Evolutionary conservation across 2,888 invertebrate genomes (phyloP).

Genomic region (Neuroscelio doddi): DNA sequence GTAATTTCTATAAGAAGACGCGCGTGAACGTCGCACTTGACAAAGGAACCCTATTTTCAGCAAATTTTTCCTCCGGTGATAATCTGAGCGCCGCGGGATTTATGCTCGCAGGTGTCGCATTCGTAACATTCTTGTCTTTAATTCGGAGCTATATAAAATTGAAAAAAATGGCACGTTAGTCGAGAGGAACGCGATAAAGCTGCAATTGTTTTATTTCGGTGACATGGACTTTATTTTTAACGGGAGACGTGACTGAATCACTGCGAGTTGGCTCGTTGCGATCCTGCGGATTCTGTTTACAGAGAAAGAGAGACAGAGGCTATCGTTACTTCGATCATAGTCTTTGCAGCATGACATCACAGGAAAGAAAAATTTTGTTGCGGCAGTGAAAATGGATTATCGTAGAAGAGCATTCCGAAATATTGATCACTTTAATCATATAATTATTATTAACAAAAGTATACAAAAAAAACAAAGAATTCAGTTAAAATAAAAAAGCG

Average conservation of each 20-base stretch:
- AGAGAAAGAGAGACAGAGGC: neutral
- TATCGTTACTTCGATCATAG: constrained; percentile 13
- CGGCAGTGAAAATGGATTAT: too few species aligned
- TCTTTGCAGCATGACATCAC: constrained; percentile 4
- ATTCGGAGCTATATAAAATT: constrained; percentile 8
- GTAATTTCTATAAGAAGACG: constrained; percentile 39
- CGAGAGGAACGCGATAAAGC: constrained; percentile 24
- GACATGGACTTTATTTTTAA: constrained; percentile 37
- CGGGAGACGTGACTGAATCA: constrained; percentile 17
- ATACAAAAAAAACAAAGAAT: too few species aligned
- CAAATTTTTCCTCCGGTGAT: constrained; percentile 37
- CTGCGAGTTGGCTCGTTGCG: constrained; percentile 9
- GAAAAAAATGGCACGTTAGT: constrained; percentile 25
- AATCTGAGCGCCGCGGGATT: constrained; percentile 35
- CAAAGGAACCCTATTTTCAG: constrained; percentile 50
- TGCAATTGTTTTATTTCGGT: constrained; percentile 37
- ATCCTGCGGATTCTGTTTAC: constrained; percentile 29
- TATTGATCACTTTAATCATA: too few species aligned
- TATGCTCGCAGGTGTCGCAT: constrained; percentile 44
- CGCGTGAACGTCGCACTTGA: constrained; percentile 20
- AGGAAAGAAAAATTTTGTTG: constrained; percentile 3
- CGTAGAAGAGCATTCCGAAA: too few species aligned
- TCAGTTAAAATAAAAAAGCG: too few species aligned
- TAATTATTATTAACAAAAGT: too few species aligned
- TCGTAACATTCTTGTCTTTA: constrained; percentile 7